A percentile compares a stretch with the other conserved stretches of the same genome.
These are phyloP conservation scores for Semicossyphus pulcher DNA, from an alignment of 2,113 vertebrate genomes.

Conservation along the genomic window DNA sequence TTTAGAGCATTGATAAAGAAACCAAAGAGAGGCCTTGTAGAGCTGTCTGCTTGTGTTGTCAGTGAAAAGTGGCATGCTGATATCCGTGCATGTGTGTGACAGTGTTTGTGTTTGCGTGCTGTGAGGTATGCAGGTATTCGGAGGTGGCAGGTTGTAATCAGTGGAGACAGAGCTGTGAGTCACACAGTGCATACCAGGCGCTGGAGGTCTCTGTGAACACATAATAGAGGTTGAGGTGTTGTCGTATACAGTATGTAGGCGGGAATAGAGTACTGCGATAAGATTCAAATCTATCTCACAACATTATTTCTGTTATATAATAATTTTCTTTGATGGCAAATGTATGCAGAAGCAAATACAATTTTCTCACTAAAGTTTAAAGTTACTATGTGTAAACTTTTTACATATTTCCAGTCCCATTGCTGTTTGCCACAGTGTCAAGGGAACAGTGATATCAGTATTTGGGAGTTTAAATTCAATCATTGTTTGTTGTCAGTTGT, in stretches of 20 bases:
- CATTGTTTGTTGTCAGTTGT: too few relatives aligned
- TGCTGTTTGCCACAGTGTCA: too few relatives aligned
- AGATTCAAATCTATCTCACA: not conserved
- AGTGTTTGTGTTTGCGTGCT: conserved; percentile 23
- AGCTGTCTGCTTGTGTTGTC: conserved; percentile 1
- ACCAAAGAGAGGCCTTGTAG: not conserved
- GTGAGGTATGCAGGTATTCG: conserved; percentile 43
- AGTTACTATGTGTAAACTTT: too few relatives aligned
- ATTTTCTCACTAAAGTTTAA: not conserved
- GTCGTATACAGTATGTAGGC: not conserved
- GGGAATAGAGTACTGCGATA: not conserved
- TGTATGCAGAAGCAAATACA: not conserved
- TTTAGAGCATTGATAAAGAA: not conserved
- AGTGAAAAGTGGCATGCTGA: conserved; percentile 7
- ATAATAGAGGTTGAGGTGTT: not conserved
- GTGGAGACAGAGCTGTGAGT: conserved; percentile 43
- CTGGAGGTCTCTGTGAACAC: conserved; percentile 14
- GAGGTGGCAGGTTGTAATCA: conserved; percentile 57
- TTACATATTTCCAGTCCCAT: too few relatives aligned
- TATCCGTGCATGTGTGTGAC: not conserved
- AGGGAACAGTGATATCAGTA: too few relatives aligned
- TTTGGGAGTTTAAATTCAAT: too few relatives aligned
- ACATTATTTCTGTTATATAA: not conserved
- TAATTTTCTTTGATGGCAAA: not conserved
- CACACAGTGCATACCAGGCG: conserved; percentile 33